phyloP scores from a whole-genome alignment of 2,797 vertebrate species.

The Crocidura indochinensis region DNA sequence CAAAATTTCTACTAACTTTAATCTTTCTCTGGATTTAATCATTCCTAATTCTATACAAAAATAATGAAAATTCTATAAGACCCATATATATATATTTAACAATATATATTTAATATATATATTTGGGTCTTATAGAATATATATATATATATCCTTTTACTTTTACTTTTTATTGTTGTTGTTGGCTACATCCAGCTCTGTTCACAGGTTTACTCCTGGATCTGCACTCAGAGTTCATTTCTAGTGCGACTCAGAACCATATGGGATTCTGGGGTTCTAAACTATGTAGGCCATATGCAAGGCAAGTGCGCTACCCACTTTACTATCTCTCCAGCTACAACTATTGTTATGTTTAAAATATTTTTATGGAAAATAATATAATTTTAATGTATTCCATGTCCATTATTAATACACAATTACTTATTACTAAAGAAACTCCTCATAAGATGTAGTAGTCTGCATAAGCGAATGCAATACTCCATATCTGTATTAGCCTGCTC shows the following conservation, averaged over 20 bases:
- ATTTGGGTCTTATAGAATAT: too few relatives aligned
- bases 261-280: too few relatives aligned
- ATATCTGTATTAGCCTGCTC: neutral
- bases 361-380: neutral
- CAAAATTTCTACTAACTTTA: neutral
- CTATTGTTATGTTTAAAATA: too few relatives aligned
- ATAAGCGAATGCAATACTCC: neutral
- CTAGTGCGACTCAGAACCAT: too few relatives aligned
- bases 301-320: too few relatives aligned
- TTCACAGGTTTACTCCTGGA: too few relatives aligned
- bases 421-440: neutral
- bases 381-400: neutral
- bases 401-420: neutral
- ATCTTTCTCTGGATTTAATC: neutral
- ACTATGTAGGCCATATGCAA: too few relatives aligned
- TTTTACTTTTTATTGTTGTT: too few relatives aligned
- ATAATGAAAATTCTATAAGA: conserved; percentile 26
- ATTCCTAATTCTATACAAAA: conserved; percentile 15
- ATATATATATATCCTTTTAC: neutral
- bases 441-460: neutral
- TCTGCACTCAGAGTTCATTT: too few relatives aligned
- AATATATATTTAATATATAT: too few relatives aligned
- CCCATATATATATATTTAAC: neutral
- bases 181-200: too few relatives aligned
- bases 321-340: too few relatives aligned